Percentiles rank a stretch among this genome's conserved stretches.
Conservation (phyloP, 2,888 invertebrate species). For the Odontothrips loti region DNA sequence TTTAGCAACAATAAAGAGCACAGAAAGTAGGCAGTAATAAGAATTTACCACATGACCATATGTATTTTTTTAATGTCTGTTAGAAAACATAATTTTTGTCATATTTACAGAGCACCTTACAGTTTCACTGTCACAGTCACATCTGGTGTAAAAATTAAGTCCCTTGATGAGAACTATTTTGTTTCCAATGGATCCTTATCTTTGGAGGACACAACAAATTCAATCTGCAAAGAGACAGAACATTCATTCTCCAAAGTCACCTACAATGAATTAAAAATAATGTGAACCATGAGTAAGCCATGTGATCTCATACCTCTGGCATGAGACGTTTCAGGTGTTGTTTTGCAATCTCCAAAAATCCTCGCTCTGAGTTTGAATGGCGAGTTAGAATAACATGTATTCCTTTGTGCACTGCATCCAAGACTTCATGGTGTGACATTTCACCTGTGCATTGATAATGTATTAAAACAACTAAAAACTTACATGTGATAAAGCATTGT, state of each 20-base stretch:
- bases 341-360: conserved; percentile 62
- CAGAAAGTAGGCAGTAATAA: background rate
- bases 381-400: conserved; percentile 81
- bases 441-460: conserved; percentile 52
- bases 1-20: background rate
- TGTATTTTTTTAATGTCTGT: background rate
- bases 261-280: background rate
- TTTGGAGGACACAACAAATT: conserved; percentile 62
- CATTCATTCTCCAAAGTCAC: background rate
- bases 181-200: conserved; percentile 76
- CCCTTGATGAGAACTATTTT: conserved; percentile 48
- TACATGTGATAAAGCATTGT: too few species aligned
- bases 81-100: background rate
- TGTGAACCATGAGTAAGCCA: background rate
- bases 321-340: conserved; percentile 41
- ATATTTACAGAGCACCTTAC: background rate
- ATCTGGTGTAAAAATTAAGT: background rate
- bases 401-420: conserved; percentile 78
- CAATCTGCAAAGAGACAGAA: conserved; percentile 45
- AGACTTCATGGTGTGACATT: conserved; percentile 91
- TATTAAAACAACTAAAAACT: background rate
- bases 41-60: background rate
- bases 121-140: background rate
- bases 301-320: conserved; percentile 37
- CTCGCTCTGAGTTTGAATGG: conserved; percentile 91